Evolutionary conservation across 2,113 vertebrate species (phyloP), one percentile per base, ranked within the genome.

Genomic region (Scartelaos histophorus): DNA sequence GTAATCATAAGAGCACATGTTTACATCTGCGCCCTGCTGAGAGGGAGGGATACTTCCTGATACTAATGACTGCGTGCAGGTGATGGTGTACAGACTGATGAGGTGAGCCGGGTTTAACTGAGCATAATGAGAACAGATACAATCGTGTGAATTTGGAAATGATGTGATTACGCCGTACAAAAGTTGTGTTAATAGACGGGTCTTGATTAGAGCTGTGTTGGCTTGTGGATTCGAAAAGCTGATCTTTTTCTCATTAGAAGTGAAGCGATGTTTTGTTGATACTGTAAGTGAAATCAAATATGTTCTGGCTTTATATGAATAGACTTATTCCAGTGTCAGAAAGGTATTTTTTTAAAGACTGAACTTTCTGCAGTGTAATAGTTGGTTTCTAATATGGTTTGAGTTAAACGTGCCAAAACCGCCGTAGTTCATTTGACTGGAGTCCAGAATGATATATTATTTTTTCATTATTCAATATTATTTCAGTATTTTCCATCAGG

Each of bases 1-100:
- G 86, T 82, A 90, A 91, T 87, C 89, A 88, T 70, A 83, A 74
- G 51, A 80, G 69, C 80, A 64, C 81, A 76, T 88, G 83, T 86
- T 88, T 85, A 71, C 73, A 86, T 82, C 38, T 58, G 75, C 19
- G 46, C 22, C 6, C 78, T 70, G 76, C n/a, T 75, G 45, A 43
- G 38, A 43, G 35, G 35, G 38, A 10, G 38, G 38, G 38, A 22
- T n/a, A 29, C 69, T 69, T 19, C 67, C 49, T 25, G 25, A 57
- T 35, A 35, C 11, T 60, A 2, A 22, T 66, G 2, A 22, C 10
- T 74, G 35, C 38, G 61, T 34, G 34, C 29, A n/a, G 34, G 34
- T 38, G 34, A 38, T 64, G n/a, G n/a, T 64, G 60, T 62, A 19
- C 34, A 61, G 9, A 62, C 60, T 62, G 60, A 62, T n/a, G 17